Percentiles rank a stretch among this genome's conserved stretches.
phyloP scores from a whole-genome alignment of 2,888 invertebrate genomes.

The Ecdyonurus torrentis region DNA sequence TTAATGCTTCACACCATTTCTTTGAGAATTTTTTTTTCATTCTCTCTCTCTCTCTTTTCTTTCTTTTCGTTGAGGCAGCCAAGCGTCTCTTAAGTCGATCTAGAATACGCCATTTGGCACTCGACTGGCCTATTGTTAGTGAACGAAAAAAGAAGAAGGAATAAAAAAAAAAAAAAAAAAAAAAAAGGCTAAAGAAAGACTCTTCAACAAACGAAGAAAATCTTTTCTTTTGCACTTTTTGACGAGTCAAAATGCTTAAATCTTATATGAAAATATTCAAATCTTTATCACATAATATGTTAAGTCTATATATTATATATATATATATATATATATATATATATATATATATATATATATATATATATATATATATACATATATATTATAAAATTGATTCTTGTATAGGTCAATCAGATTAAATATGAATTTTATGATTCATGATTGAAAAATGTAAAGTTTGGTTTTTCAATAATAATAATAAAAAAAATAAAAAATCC shows the following conservation, averaged over 20 bases:
- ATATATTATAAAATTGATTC: background rate
- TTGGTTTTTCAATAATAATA: too few relatives aligned
- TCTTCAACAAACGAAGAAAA: background rate
- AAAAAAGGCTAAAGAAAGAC: background rate
- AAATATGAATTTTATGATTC: too few relatives aligned
- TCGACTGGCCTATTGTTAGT: background rate
- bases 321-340: too few relatives aligned
- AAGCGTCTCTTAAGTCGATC: background rate
- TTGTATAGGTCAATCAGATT: background rate
- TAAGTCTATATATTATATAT: too few relatives aligned
- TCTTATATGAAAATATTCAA: background rate
- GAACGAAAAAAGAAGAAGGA: too few relatives aligned
- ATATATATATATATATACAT: too few relatives aligned
- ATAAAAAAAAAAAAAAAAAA: too few relatives aligned
- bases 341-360: too few relatives aligned
- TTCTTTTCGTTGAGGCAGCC: background rate
- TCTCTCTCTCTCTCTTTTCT: background rate
- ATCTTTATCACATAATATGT: too few relatives aligned
- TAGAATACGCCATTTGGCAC: background rate
- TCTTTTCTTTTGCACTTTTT: background rate
- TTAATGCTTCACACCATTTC: too few relatives aligned
- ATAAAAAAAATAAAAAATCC: too few relatives aligned
- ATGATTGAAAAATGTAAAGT: too few relatives aligned
- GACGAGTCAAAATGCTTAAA: background rate
- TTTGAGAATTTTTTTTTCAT: background rate